Evolutionary conservation across 1,140 invertebrate species (phyloP), one percentile per base, ranked within the genome.

Genomic region (Pseudachorutes palmiensis): DNA sequence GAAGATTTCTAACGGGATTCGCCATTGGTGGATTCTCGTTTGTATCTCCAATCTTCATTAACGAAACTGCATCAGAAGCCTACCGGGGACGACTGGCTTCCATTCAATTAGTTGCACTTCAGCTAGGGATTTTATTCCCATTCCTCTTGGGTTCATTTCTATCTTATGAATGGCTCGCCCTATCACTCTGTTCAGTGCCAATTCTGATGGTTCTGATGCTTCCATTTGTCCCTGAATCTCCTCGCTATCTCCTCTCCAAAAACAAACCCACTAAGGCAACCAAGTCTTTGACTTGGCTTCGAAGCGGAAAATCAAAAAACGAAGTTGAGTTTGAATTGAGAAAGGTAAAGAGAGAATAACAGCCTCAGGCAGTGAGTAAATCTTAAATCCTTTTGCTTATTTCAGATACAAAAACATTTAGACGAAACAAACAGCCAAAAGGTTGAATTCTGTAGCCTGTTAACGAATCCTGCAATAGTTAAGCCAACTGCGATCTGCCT

Each of bases 401-500:
- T 41, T 41, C 19, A 41, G 36, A 41, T 41, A 5, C 36, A 41
- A 41, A 41, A 41, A 41, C 5, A 19, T 9, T 9, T 41, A 9
- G 36, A 41, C 5, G 36, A 41, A 41, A 19, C 5, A 41, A 5
- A 41, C 5, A 19, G 5, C 19, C 5, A 41, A 19, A 41, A 41
- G 19, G 5, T 41, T 41, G 5, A 5, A 5, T 41, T 41, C 36
- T 5, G 5, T 19, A 19, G 19, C 19, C 5, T 41, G 5, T 41
- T 41, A 5, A 5, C 5, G 19, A 41, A 5, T 41, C 36, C 36
- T 19, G 5, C 36, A 41, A 41, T 41, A 41, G 5, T 41, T 41
- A 41, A 41, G 19, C 36, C 36, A 41, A 41, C 5, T 41, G 36
- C 89, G 9, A 85, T 91, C 31, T 85, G 85, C n/a, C 79, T 92